These are phyloP conservation scores for Microtus richardsoni DNA, from an alignment of 2,113 vertebrate species.

Conservation along the genomic window DNA sequence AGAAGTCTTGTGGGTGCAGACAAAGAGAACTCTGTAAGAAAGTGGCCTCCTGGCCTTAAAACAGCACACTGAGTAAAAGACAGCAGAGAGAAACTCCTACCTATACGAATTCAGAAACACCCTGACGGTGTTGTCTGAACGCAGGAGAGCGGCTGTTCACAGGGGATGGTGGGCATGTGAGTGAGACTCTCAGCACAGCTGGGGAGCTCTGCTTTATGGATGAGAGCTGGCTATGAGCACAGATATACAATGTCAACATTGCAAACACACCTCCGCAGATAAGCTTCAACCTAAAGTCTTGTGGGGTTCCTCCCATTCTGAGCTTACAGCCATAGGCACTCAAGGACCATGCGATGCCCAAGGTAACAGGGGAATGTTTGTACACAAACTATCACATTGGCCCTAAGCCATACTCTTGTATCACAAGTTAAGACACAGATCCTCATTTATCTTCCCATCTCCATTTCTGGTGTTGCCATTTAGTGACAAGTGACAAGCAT, in stretches of 20 bases:
- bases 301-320: neutral
- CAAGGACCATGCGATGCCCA: neutral
- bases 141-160: neutral
- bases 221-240: neutral
- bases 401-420: neutral
- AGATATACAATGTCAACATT: neutral
- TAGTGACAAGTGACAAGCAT: neutral
- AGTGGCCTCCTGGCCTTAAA: neutral
- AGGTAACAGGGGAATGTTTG: neutral
- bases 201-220: neutral
- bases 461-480: neutral
- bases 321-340: neutral
- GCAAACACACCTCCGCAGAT: neutral
- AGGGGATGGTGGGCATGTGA: fast-evolving
- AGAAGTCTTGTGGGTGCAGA: neutral
- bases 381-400: neutral
- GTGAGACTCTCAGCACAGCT: neutral
- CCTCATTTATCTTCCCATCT: conserved; percentile 22
- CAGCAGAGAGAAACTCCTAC: neutral
- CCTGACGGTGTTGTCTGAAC: neutral
- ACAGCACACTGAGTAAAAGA: neutral
- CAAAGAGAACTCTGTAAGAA: neutral
- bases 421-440: conserved; percentile 50
- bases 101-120: neutral
- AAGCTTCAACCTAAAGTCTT: neutral